phyloP scores from a whole-genome alignment of 2,797 vertebrate species.

The Pangasius larnaudii region DNA sequence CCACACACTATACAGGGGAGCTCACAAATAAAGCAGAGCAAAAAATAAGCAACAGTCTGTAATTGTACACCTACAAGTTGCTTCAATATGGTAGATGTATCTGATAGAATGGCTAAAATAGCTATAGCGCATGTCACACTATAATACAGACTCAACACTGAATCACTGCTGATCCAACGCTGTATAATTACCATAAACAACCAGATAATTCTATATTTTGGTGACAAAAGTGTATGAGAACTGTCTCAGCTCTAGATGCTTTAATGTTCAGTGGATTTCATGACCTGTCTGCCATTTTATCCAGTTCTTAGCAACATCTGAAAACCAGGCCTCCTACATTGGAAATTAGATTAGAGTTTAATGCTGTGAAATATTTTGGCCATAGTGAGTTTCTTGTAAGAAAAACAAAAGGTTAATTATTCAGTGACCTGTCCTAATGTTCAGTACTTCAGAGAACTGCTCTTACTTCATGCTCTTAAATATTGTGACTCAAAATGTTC shows the following conservation, averaged over 20 bases:
- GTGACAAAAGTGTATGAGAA: background rate
- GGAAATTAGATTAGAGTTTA: background rate
- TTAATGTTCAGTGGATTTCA: background rate
- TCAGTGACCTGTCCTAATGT: background rate
- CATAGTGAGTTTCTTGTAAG: background rate
- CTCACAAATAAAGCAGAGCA: background rate
- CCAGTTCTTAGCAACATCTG: background rate
- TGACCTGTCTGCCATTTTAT: background rate
- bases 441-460: background rate
- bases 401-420: conserved; percentile 19
- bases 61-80: background rate
- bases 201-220: background rate
- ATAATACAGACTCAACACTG: background rate
- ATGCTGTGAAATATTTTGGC: background rate
- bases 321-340: background rate
- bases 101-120: background rate
- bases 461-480: background rate
- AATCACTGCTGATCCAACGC: background rate
- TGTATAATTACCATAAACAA: background rate
- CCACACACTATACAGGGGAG: background rate
- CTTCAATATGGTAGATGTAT: background rate
- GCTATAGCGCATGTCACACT: background rate
- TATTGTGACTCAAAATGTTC: conserved; percentile 10
- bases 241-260: background rate
- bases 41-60: background rate